Evolutionary conservation across 2,113 vertebrate genomes (phyloP), one percentile per base, ranked within the genome.

Genomic region (Rhodinocichla rosea): DNA sequence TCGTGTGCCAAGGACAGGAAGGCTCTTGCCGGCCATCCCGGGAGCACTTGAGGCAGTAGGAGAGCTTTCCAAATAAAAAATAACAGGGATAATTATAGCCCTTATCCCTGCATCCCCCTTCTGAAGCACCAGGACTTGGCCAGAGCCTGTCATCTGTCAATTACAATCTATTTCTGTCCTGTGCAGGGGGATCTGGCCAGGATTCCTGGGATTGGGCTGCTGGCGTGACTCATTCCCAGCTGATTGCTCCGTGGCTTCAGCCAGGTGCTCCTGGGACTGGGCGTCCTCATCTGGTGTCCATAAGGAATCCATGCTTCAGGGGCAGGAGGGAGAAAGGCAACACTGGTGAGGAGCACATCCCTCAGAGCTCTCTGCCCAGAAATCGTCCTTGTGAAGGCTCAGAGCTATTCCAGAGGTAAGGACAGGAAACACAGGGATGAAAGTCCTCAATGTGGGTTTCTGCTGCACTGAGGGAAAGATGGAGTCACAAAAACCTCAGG

Each of bases 191-290:
- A 71, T 82, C 89, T 96, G 91, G 95, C 87, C 11, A 21, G 33
- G 26, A 94, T 95, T 91, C 83, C 83, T 2, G 9, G 70, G 83
- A 30, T 5, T 23, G 40, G 53, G 65, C 53, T 92, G 73, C 83
- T 71, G 15, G 73, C 6, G 35, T 95, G 94, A 87, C 65, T 95
- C 94, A 95, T 87, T 94, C 93, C 84, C 84, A 91, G 84, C 81
- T 92, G 94, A 96, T 89, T 28, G 3, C 85, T 92, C 49, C 33
- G 8, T 81, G 86, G 39, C 73, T 78, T 74, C 86, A 86, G 76
- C 94, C 91, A 96, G 96, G 95, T 96, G 95, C 84, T 94, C 83
- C 87, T 78, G 87, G 65, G 83, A 87, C 56, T 71, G 3, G 2
- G 9, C 77, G 70, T 88, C 80, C 92, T 92, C 89, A 93, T 45